phyloP scores from a whole-genome alignment of 2,113 vertebrate genomes.

The Carollia perspicillata region DNA sequence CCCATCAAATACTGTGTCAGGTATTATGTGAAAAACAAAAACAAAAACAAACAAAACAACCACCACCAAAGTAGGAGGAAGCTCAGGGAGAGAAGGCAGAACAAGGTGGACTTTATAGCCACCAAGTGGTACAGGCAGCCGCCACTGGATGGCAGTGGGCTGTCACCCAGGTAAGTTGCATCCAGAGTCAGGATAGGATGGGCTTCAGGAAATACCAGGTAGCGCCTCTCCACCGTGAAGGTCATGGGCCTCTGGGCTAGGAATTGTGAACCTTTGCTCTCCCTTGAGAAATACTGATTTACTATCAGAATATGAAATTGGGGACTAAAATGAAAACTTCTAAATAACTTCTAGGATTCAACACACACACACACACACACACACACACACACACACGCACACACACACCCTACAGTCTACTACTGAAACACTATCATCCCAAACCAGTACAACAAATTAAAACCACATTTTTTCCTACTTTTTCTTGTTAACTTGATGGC shows the following conservation, averaged over 20 bases:
- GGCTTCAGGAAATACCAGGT: background rate
- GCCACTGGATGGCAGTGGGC: conserved; percentile 51
- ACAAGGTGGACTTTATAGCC: rapidly evolving
- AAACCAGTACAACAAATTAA: conserved; percentile 74
- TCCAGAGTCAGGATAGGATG: too few species aligned
- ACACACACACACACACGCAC: background rate
- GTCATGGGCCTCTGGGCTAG: background rate
- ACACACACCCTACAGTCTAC: conserved; percentile 51
- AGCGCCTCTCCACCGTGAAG: background rate
- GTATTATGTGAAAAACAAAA: background rate
- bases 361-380: too few species aligned
- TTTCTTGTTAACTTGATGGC: conserved; percentile 74
- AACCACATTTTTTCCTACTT: conserved; percentile 76
- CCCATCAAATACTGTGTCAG: background rate
- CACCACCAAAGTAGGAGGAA: background rate
- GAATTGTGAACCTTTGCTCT: background rate
- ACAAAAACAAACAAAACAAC: background rate
- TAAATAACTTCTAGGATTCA: conserved; percentile 33
- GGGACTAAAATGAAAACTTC: background rate
- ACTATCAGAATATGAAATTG: background rate
- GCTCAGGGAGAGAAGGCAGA: background rate
- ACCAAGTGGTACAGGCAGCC: background rate
- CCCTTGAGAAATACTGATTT: background rate
- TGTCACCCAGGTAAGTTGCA: background rate
- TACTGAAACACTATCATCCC: conserved; percentile 67